phyloP scores from a whole-genome alignment of 2,888 invertebrate species.

The Acleris holmiana region DNA sequence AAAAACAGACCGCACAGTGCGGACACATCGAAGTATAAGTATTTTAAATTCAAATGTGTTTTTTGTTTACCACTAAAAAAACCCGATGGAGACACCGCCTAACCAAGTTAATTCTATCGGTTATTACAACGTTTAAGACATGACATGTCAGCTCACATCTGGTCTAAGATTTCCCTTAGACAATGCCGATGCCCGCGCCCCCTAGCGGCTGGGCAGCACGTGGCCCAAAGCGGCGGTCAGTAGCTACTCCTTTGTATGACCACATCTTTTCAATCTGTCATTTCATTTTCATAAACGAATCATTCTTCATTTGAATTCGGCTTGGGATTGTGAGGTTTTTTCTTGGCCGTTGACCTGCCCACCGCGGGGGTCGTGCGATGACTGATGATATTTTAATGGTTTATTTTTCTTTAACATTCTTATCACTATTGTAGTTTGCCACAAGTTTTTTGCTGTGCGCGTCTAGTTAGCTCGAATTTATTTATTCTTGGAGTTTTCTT shows the following conservation, averaged over 20 bases:
- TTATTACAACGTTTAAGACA: too few species aligned
- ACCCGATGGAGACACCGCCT: too few species aligned
- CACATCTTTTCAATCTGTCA: constrained; percentile 81
- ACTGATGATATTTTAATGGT: constrained; percentile 83
- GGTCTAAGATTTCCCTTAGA: too few species aligned
- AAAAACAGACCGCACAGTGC: too few species aligned
- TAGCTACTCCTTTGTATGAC: constrained; percentile 69
- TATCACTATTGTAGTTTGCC: constrained; percentile 75
- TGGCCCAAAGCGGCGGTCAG: constrained; percentile 69
- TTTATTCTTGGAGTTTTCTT: constrained; percentile 35
- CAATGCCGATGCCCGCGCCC: constrained; percentile 37
- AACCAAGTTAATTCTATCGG: too few species aligned
- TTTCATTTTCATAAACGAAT: constrained; percentile 84
- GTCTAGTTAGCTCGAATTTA: constrained; percentile 37
- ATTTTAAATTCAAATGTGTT: too few species aligned
- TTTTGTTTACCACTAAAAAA: too few species aligned
- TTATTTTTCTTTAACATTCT: constrained; percentile 82
- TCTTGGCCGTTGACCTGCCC: constrained; percentile 78
- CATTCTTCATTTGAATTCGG: constrained; percentile 82
- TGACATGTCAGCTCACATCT: too few species aligned
- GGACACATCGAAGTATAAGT: too few species aligned
- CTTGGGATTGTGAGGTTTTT: constrained; percentile 69
- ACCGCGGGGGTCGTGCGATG: constrained; percentile 77
- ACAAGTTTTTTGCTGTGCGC: constrained; percentile 41
- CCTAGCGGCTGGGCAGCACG: constrained; percentile 57